Percentiles rank a stretch among this genome's conserved stretches.
Conservation (phyloP, 2,888 invertebrate genomes). For the Gari tellinella region DNA sequence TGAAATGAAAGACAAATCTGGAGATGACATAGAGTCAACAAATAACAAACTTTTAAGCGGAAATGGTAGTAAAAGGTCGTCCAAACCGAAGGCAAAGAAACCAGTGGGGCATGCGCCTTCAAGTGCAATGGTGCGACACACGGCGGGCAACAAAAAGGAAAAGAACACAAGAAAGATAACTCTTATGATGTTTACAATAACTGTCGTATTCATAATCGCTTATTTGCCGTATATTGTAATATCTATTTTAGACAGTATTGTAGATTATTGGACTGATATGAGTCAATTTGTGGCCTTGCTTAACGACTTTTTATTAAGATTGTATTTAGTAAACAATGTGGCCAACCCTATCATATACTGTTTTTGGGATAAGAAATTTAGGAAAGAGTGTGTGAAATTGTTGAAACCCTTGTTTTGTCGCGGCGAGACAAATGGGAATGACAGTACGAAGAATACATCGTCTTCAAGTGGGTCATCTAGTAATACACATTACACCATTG, state of each 20-base stretch:
- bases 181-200: constrained; percentile 61
- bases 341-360: constrained; percentile 24
- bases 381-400: constrained; percentile 7
- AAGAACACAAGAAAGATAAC: constrained; percentile 60
- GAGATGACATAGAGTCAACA: not conserved
- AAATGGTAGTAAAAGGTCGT: not conserved
- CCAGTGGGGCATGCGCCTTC: constrained; percentile 8
- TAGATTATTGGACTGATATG: constrained; percentile 37
- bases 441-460: not conserved
- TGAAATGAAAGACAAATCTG: not conserved
- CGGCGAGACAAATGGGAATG: not conserved
- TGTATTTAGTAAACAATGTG: constrained; percentile 21
- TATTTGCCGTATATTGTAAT: constrained; percentile 58
- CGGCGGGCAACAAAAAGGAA: constrained; percentile 19
- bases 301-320: constrained; percentile 35
- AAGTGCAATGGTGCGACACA: constrained; percentile 34
- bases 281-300: constrained; percentile 10
- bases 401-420: not conserved
- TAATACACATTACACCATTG: too few relatives aligned
- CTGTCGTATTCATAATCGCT: constrained; percentile 51
- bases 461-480: too few relatives aligned
- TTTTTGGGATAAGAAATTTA: constrained; percentile 20
- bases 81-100: not conserved
- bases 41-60: not conserved
- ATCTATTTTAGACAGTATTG: constrained; percentile 27